Base-by-base conservation (phyloP, 1,140 invertebrate genomes). In the Nomia melanderi region DNA sequence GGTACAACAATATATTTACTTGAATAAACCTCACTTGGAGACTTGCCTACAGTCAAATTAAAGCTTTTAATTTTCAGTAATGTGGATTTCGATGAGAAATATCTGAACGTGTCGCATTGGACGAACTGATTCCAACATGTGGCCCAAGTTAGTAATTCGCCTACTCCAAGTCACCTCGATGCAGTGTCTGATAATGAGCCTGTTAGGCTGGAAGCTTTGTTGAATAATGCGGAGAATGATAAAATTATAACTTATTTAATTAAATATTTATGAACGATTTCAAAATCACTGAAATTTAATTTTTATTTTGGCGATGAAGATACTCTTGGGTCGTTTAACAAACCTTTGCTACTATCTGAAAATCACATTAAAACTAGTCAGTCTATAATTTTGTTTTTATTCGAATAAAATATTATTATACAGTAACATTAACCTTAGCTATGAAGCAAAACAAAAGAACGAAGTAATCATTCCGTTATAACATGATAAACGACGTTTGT, bases 61-160 rank as follows among this genome's bases (percentile, higher is more conserved):
- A 25, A 20, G 44, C 11, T 7, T 9, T 14, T 20, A 23, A 57
- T 66, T 14, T 27, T 33, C 2, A 11, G 31, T 31, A 47, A 57
- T n/a, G 0, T 1, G 56, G 12, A 65, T 17, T 56, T 2, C 27
- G 0, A 20, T 3, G 1, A 41, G 29, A 44, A 44, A 31, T 27
- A 69, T 29, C 14, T 47, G 17, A 47, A 17, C 50, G 71, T 27
- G 39, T 12, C 44, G 25, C n/a, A 12, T 56, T 56, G 25, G 65
- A 39, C 53, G 50, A 65, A 25, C 23, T 9, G 53, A 70, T 57
- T 79, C 27, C 20, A 14, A 64, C 11, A 44, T 69, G 17, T 76
- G 47, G 17, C 17, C 31, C 31, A 17, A 31, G 20, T 27, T 33
- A 39, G 23, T 17, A 33, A 25, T 8, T 23, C 27, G 23, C 7